phyloP scores from a whole-genome alignment of 2,888 invertebrate genomes.

The Antheraea assamensis region DNA sequence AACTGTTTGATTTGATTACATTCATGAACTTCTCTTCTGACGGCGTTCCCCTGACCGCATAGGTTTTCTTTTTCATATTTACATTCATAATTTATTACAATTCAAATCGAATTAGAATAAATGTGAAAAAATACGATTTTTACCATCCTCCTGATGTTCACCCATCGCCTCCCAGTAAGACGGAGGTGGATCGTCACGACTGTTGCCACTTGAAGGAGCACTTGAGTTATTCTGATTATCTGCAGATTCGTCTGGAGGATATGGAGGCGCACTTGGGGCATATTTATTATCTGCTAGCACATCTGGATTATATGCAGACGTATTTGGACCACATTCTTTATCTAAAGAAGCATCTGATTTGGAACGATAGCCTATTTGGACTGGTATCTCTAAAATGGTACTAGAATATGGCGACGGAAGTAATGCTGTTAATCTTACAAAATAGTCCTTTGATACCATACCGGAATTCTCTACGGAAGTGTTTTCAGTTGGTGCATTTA shows the following conservation, averaged over 20 bases:
- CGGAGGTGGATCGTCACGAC: constrained; percentile 35
- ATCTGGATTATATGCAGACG: background rate
- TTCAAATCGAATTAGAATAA: constrained; percentile 2
- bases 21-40: too few relatives aligned
- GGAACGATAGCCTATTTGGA: constrained; percentile 39
- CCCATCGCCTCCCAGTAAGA: constrained; percentile 45
- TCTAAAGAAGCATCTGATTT: background rate
- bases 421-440: constrained; percentile 36
- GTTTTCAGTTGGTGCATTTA: constrained; percentile 32
- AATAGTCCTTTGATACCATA: constrained; percentile 41
- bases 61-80: too few relatives aligned
- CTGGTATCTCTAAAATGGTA: constrained; percentile 39
- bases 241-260: background rate
- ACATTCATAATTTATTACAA: too few relatives aligned
- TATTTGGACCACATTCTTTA: background rate
- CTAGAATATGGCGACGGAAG: constrained; percentile 46
- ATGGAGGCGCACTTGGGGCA: background rate
- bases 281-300: background rate
- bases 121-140: constrained; percentile 21
- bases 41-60: too few relatives aligned
- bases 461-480: constrained; percentile 41
- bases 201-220: background rate
- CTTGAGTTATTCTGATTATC: background rate
- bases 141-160: constrained; percentile 28
- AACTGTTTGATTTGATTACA: too few relatives aligned